Base-by-base conservation (phyloP, 2,113 vertebrate genomes). In the Labrus mixtus region DNA sequence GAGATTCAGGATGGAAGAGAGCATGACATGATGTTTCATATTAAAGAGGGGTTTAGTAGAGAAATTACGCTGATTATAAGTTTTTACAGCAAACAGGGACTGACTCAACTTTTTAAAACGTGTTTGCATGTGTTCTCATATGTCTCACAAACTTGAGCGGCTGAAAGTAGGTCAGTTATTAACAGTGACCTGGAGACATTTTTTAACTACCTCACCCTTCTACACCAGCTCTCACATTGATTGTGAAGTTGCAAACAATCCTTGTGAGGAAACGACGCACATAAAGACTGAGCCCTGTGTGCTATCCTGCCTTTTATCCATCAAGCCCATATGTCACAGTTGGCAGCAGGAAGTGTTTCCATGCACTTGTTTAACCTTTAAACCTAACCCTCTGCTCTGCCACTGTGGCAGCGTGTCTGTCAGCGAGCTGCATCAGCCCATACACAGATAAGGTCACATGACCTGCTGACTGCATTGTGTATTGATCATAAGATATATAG, bases 281-380 rank as follows among this genome's bases (percentile, higher is more conserved):
- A 25, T 53, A 46, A 20, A 45, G 11, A 64, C 46, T 48, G 50
- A 56, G 64, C 37, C 53, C n/a, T 25, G 63, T 63, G 36, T 29
- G 37, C 41, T 17, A 15, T 50, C 23, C 33, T 39, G 33, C 66
- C 78, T 73, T 13, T 51, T 80, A 85, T 83, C 78, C 12, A 68
- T 73, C 69, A 41, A 68, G 1, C 19, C 82, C 82, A 85, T 81
- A 82, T 87, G 48, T 45, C 57, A 17, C 77, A 73, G 63, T 83
- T 82, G 73, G 78, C 80, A 79, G 11, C 45, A 61, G 54, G 61
- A 75, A 23, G 58, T 67, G 43, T 81, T 82, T 86, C 54, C 61
- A 56, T 25, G 48, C 53, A 63, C 48, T 17, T 58, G 55, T 54
- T 54, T 8, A 63, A 60, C 65, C 63, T 81, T 84, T 81, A 76